Base-by-base conservation (phyloP, 2,113 vertebrate species). In the Stigmatopora nigra region DNA sequence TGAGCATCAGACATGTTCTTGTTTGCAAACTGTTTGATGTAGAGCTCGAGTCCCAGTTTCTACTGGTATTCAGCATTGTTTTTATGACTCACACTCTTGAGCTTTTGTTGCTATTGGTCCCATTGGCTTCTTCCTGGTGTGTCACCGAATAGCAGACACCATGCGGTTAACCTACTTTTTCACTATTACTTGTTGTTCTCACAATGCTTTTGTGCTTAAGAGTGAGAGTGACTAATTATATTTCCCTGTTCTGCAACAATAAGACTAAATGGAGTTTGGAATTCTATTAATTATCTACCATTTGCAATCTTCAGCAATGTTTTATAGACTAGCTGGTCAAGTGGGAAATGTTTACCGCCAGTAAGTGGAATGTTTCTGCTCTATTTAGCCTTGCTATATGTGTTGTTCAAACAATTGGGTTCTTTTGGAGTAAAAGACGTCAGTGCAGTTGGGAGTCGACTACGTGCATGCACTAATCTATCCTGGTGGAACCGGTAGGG, bases 301-400 rank as follows among this genome's bases (percentile, higher is more conserved):
- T 49, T 68, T 20, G 10, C 44, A 19, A 31, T 31, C 25, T 64
- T 4, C 1, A 47, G 6, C 47, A 65, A 57, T 25, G 71, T 72
- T 45, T 71, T 72, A 55, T 53, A 55, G 36, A 20, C 20, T 72
- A 71, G 63, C 65, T 61, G 10, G 57, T 78, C 48, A 69, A 74
- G 48, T 76, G 74, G 75, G 65, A 70, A 67, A 65, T 76, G 48
- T 78, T 71, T 77, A 65, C 75, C 36, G 45, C 57, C 19, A 38
- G 5, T 82, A 82, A 78, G 69, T 69, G 80, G 83, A 85, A 86
- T 87, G 78, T 90, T 91, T 91, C 89, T 90, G 89, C 90, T 88
- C 88, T 86, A 91, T 77, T 91, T 88, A 87, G 80, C 77, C 48
- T 64, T 58, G 67, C 78, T 88, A 69, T 88, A 86, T 83, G 70